A percentile compares a stretch with the other conserved stretches of the same genome.
These are phyloP conservation scores for Chamaetylas fuelleborni DNA, from an alignment of 2,113 vertebrate genomes.

Conservation along the genomic window DNA sequence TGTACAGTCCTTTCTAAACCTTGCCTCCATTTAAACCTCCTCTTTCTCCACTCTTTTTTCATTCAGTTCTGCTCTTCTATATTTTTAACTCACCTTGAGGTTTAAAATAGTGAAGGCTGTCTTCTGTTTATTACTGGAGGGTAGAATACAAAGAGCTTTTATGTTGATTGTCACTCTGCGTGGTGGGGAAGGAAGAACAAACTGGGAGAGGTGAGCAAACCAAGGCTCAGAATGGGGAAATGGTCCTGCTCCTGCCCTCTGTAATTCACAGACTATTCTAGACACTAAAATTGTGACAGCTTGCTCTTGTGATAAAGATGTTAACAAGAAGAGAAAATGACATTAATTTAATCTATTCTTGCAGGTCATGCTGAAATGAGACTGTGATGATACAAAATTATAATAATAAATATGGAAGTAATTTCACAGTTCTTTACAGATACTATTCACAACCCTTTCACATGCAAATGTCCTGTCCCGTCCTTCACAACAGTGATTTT, in stretches of 20 bases:
- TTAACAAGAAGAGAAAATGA: conserved; percentile 84
- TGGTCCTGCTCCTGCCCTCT: conserved; percentile 58
- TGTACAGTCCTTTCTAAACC: not conserved
- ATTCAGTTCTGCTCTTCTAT: not conserved
- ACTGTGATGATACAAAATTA: conserved; percentile 81
- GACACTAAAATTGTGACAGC: conserved; percentile 78
- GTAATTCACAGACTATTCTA: conserved; percentile 70
- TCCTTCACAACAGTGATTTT: conserved; percentile 76
- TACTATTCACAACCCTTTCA: conserved; percentile 74
- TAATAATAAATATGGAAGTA: conserved; percentile 84
- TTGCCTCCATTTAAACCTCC: not conserved
- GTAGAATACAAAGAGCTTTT: conserved; percentile 38
- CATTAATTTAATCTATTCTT: conserved; percentile 85
- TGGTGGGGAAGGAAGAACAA: conserved; percentile 50
- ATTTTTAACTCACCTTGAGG: not conserved
- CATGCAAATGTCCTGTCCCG: conserved; percentile 75
- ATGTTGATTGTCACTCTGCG: conserved; percentile 46
- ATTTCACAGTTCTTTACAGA: conserved; percentile 80
- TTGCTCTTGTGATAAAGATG: conserved; percentile 81
- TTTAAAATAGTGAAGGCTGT: conserved; percentile 5
- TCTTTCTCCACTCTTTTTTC: not conserved
- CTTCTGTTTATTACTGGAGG: not conserved
- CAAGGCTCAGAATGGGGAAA: conserved; percentile 51
- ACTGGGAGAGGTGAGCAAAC: conserved; percentile 38
- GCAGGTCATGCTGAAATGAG: conserved; percentile 78